Evolutionary conservation across 2,888 invertebrate genomes (phyloP), one percentile per base, ranked within the genome.

Genomic region (Drosophila subquinaria): DNA sequence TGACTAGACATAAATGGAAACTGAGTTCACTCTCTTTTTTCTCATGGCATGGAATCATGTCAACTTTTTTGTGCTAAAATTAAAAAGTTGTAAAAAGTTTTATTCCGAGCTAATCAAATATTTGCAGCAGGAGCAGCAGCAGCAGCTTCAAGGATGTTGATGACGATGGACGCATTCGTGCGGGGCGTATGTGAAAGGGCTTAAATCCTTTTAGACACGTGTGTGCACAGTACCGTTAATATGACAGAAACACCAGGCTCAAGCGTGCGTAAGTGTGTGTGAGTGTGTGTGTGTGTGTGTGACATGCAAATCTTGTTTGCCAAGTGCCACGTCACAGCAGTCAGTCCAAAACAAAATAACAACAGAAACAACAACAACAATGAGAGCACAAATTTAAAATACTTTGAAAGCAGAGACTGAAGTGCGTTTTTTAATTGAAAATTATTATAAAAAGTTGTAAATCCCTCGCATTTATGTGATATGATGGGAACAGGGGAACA

Each of bases 201-300:
- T 76, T 67, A 85, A 89, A 87, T 85, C 90, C 86, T 90, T 84
- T 87, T 81, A 88, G 86, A 86, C 88, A 89, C 87, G 90, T 87
- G 90, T 86, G 88, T 88, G 88, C 88, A 89, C 72, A 88, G 78
- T 73, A 80, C 90, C 82, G 87, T 85, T 89, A 82, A 88, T 89
- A 88, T 80, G 90, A 89, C 90, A 90, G 86, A 73, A 80, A 85
- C 90, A 85, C 74, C 88, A 86, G 69, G 82, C 78, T 78, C 82
- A 84, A 42, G 74, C 82, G 77, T 82, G 88, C 76, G 77, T 79
- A 63, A 43, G 55, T 50, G 63, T 56, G 51, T 52, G 60, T 30
- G 60, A 20, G 67, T 3, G 57, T 33, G 50, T 48, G 50, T 30
- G 55, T 50, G 50, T 76, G 74, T 75, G 62, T 85, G 85, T 88